These are phyloP conservation scores for Petrocephalus zakoni DNA, from an alignment of 2,113 vertebrate genomes.

Conservation along the genomic window DNA sequence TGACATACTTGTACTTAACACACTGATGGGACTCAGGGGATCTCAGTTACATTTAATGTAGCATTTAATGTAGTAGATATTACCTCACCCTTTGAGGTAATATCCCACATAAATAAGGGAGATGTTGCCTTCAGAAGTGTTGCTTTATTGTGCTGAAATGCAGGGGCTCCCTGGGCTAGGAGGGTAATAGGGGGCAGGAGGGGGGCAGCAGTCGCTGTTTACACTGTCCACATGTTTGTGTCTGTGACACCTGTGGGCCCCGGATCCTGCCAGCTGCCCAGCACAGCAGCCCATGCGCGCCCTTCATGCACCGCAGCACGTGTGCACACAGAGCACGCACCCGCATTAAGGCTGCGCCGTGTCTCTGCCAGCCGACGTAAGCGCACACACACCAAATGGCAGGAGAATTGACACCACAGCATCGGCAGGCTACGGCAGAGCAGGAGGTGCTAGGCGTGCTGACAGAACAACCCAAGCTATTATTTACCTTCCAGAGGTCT, in stretches of 20 bases:
- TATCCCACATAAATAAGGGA: not conserved
- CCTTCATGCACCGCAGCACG: conserved; percentile 19
- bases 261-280: conserved; percentile 38
- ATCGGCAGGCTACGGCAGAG: not conserved
- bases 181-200: not conserved
- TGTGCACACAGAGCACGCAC: not conserved
- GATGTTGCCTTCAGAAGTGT: not conserved
- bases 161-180: not conserved
- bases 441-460: not conserved
- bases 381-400: not conserved
- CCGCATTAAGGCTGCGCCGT: not conserved
- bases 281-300: not conserved
- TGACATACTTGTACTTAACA: not conserved
- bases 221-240: not conserved
- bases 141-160: not conserved
- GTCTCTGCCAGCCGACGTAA: not conserved
- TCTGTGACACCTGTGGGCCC: conserved; percentile 37
- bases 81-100: not conserved
- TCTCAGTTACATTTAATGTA: not conserved
- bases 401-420: not conserved
- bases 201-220: not conserved
- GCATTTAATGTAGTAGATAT: not conserved
- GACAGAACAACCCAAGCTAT: not conserved
- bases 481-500: not conserved
- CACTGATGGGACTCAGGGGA: not conserved